These are phyloP conservation scores for Epicauta chinensis DNA, from an alignment of 1,140 invertebrate genomes.

Conservation along the genomic window DNA sequence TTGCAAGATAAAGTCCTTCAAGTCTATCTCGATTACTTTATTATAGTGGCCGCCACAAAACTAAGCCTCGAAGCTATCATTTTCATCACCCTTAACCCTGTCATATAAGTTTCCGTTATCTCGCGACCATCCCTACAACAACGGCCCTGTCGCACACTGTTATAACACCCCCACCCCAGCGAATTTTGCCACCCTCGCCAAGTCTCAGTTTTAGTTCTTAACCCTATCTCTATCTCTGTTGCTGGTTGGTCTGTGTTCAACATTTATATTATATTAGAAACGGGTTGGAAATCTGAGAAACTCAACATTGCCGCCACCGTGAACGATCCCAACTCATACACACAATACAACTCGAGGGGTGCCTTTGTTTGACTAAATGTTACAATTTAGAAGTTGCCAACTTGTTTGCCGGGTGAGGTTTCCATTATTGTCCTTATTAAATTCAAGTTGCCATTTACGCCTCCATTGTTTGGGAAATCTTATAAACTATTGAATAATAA, in stretches of 20 bases:
- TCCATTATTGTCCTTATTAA: constrained; percentile 40
- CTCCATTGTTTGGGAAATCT: constrained; percentile 34
- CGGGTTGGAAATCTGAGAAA: constrained; percentile 4
- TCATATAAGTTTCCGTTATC: constrained; percentile 46
- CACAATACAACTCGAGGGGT: constrained; percentile 37
- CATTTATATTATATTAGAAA: too few species aligned
- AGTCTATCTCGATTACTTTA: constrained; percentile 37
- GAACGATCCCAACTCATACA: constrained; percentile 26
- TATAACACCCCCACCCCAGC: not conserved
- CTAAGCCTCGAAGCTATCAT: constrained; percentile 41
- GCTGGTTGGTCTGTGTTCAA: too few species aligned
- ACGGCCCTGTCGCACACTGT: too few species aligned
- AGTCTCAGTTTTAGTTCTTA: not conserved
- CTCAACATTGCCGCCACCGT: not conserved
- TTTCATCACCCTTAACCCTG: constrained; percentile 45
- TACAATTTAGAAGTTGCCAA: constrained; percentile 43
- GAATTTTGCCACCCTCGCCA: not conserved
- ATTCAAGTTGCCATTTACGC: constrained; percentile 41
- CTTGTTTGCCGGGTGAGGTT: constrained; percentile 40
- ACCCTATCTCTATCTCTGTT: not conserved
- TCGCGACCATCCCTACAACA: constrained; percentile 6
- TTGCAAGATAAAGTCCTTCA: constrained; percentile 15
- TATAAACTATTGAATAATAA: constrained; percentile 37
- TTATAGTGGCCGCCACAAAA: constrained; percentile 37
- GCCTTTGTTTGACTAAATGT: constrained; percentile 43